Conservation (phyloP, 2,797 vertebrate genomes). For the Thunnus albacares region DNA sequence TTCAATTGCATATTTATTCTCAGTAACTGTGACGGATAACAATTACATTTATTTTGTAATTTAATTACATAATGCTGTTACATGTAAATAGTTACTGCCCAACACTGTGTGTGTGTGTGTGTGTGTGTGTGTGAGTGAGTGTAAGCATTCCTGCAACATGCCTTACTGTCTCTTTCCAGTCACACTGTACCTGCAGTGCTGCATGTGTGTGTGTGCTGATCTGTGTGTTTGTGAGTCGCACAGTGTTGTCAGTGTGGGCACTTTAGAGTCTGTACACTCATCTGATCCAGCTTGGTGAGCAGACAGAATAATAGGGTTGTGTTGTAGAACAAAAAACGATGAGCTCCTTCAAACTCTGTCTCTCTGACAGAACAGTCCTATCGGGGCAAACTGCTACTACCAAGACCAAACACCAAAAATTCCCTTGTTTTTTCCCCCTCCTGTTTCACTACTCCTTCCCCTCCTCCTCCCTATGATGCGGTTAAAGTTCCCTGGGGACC, state of each 20-base stretch:
- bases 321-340: slow-evolving; percentile 68
- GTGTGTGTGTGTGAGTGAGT: neutral
- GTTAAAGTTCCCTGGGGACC: slow-evolving; percentile 79
- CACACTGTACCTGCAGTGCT: slow-evolving; percentile 39
- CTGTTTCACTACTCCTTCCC: neutral
- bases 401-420: slow-evolving; percentile 57
- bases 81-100: no score
- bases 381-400: slow-evolving; percentile 60
- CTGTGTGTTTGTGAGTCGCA: slow-evolving; percentile 26
- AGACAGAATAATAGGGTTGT: slow-evolving; percentile 68
- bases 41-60: no score
- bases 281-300: slow-evolving; percentile 55
- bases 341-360: slow-evolving; percentile 46
- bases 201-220: slow-evolving; percentile 37
- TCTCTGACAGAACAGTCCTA: slow-evolving; percentile 37
- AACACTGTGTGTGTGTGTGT: slow-evolving; percentile 12
- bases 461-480: slow-evolving; percentile 53
- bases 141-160: neutral
- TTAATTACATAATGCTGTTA: no score
- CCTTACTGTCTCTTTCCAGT: slow-evolving; percentile 13
- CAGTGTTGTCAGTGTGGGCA: slow-evolving; percentile 36
- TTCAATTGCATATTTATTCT: no score
- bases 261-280: slow-evolving; percentile 58
- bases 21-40: no score
- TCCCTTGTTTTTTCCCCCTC: slow-evolving; percentile 22